Evolutionary conservation across 2,888 invertebrate species (phyloP).

Genomic region (Mesochorus sp.): DNA sequence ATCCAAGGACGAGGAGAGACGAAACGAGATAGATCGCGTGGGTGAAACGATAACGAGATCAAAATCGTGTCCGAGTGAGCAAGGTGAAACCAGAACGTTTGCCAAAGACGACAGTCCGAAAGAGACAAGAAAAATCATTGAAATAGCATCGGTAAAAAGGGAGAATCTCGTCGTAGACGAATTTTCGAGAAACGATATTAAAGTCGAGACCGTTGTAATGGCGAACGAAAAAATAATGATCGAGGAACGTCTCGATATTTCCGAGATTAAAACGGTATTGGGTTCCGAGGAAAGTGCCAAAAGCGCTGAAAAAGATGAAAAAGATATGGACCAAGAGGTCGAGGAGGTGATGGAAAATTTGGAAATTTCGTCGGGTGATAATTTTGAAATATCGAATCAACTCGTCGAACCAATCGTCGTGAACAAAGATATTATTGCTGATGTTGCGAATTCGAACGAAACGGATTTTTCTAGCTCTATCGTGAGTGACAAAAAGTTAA

Average conservation of each 20-base stretch:
- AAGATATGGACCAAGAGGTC: constrained; percentile 50
- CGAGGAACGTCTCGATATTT: constrained; percentile 63
- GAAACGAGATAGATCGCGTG: constrained; percentile 66
- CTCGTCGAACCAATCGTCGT: constrained; percentile 27
- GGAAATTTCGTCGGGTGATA: not conserved
- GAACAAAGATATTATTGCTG: constrained; percentile 45
- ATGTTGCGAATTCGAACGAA: constrained; percentile 54
- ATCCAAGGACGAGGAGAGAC: constrained; percentile 67
- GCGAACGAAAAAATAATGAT: constrained; percentile 66
- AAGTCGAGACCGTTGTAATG: too few species aligned
- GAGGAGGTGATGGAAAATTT: constrained; percentile 50
- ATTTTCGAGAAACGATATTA: too few species aligned
- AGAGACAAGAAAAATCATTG: not conserved
- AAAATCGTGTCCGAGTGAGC: constrained; percentile 66
- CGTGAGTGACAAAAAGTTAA: constrained; percentile 59
- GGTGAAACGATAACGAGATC: constrained; percentile 69
- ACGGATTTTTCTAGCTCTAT: constrained; percentile 60
- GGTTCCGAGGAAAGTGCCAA: constrained; percentile 38
- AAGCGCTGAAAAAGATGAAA: constrained; percentile 1
- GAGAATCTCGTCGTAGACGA: constrained; percentile 42
- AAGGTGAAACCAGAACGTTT: constrained; percentile 58
- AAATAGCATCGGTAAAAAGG: constrained; percentile 21
- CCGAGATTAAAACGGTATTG: constrained; percentile 42
- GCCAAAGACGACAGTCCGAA: constrained; percentile 44
- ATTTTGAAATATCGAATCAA: constrained; percentile 24